A percentile compares a stretch with the other conserved stretches of the same genome.
These are phyloP conservation scores for Pantherophis guttatus DNA, from an alignment of 2,113 vertebrate genomes.

Conservation along the genomic window DNA sequence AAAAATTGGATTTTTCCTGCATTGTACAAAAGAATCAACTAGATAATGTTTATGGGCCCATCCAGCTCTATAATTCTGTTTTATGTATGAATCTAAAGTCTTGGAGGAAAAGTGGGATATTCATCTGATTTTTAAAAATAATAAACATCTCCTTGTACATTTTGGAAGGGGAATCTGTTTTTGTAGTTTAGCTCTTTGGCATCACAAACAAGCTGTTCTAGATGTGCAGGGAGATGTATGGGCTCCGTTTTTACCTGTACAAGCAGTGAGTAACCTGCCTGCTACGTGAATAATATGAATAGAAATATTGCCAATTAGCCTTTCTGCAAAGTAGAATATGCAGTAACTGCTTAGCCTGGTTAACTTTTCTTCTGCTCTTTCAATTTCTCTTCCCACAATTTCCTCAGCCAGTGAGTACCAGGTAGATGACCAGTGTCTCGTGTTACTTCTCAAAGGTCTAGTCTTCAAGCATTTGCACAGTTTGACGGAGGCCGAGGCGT, in stretches of 20 bases:
- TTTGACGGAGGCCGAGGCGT: constrained; percentile 79
- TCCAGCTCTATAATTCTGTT: background rate
- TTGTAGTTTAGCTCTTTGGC: background rate
- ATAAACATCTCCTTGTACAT: background rate
- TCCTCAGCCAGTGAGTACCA: constrained; percentile 78
- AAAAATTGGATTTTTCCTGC: background rate
- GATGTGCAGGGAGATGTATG: no score
- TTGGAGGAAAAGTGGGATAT: background rate
- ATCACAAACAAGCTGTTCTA: background rate
- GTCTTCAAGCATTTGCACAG: constrained; percentile 85
- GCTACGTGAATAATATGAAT: background rate
- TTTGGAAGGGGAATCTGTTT: background rate
- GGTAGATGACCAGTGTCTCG: constrained; percentile 83
- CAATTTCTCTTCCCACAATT: background rate
- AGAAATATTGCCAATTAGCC: no score
- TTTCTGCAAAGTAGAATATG: background rate
- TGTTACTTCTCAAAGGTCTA: constrained; percentile 84
- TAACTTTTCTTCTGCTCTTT: background rate
- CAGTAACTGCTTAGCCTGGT: background rate
- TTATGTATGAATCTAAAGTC: background rate
- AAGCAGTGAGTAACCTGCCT: background rate
- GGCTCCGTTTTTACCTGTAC: background rate
- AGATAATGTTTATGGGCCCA: background rate
- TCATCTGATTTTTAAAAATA: background rate
- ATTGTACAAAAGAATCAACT: background rate